phyloP scores from a whole-genome alignment of 2,113 vertebrate genomes.

The Anarrhichthys ocellatus region DNA sequence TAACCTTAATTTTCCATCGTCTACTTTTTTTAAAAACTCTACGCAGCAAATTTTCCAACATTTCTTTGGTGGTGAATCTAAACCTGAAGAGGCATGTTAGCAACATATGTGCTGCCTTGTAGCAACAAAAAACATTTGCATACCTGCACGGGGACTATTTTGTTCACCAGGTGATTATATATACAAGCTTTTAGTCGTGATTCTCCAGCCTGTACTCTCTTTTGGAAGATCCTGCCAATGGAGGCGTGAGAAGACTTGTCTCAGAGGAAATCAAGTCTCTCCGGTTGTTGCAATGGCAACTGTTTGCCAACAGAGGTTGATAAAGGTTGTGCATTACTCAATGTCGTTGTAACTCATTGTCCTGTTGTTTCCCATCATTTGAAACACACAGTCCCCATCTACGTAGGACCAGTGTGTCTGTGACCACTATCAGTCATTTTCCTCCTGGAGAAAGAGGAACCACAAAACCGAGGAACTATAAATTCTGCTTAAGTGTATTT shows the following conservation, averaged over 20 bases:
- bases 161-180: not conserved
- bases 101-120: not conserved
- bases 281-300: not conserved
- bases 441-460: not conserved
- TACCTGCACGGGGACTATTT: not conserved
- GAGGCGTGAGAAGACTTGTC: not conserved
- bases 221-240: not conserved
- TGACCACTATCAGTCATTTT: not conserved
- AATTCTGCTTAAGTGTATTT: not conserved
- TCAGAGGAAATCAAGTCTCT: not conserved
- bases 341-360: not conserved
- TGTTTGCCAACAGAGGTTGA: conserved; percentile 17
- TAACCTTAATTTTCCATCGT: conserved; percentile 6
- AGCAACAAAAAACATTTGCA: not conserved
- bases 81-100: not conserved
- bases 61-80: not conserved
- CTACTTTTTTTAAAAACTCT: not conserved
- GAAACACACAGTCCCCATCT: not conserved
- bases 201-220: not conserved
- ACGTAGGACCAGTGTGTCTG: not conserved
- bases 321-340: not conserved
- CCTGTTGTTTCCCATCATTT: not conserved
- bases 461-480: not conserved
- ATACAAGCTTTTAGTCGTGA: not conserved
- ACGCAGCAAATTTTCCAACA: not conserved